Evolutionary conservation across 2,113 vertebrate species (phyloP), one percentile per base, ranked within the genome.

Genomic region (Pterocles burchelli): DNA sequence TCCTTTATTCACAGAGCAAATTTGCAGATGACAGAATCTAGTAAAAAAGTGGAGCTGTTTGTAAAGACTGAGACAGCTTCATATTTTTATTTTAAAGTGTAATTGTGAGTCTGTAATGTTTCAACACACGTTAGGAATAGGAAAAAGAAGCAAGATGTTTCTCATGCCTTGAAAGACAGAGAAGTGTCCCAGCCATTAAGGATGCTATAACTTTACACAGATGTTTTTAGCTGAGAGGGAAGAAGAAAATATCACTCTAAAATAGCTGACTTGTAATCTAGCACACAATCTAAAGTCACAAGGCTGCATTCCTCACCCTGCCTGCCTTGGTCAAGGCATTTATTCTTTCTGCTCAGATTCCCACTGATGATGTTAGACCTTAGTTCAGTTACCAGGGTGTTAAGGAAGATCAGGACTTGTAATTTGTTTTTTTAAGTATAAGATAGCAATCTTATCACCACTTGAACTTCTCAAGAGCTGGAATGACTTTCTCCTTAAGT

Each of bases 1-100:
- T 97, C 75, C 66, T 89, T 88, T 87, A 74, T 87, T 91, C 61
- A 72, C 51, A 49, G 34, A 49, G 59, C 24, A 95, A 62, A 92
- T 68, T 66, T 94, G 43, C 29, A 77, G 55, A 57, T 84, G 52
- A 45, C 48, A 62, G 46, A 76, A 85, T 52, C 49, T 73, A 90
- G 72, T 82, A 77, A 84, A 68, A n/a, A 63, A 34, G 11, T 62
- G 12, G 62, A 62, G 8, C 81, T 90, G 36, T 87, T 66, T 82
- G 57, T 79, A 55, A 86, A 51, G 22, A 48, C 19, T 31, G 36
- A 76, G 31, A 25, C 9, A 70, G 57, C 3, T 74, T 85, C 4
- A 9, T 80, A 25, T 31, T 80, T 85, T 75, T 77, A 9, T 78
- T 91, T 66, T 58, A 24, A 76, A 82, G 16, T n/a, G 59, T 62